phyloP scores from a whole-genome alignment of 2,797 vertebrate genomes.

The Botia kubotai region DNA sequence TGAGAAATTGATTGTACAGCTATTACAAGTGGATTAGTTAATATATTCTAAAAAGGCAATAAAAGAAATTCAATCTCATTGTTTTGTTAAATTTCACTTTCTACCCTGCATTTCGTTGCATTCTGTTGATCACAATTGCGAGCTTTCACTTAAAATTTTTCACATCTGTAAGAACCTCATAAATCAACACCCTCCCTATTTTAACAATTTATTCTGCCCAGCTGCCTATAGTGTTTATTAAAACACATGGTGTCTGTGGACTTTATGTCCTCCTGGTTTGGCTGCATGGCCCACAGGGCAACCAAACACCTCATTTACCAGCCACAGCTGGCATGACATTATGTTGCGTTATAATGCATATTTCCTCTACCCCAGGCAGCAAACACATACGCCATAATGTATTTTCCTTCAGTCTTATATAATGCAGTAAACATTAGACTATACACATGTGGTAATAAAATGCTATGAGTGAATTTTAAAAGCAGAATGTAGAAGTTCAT shows the following conservation, averaged over 20 bases:
- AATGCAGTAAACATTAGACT: neutral
- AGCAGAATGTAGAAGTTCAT: neutral
- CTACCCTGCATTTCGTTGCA: neutral
- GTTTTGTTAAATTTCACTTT: constrained; percentile 2
- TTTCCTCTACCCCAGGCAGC: constrained; percentile 31
- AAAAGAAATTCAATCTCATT: neutral
- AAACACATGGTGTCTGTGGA: constrained; percentile 32
- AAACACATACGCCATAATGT: constrained; percentile 16
- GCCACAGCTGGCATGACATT: constrained; percentile 34
- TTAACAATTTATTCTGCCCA: constrained; percentile 18
- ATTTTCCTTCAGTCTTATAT: constrained; percentile 24
- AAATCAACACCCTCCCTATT: constrained; percentile 9
- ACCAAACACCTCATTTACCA: constrained; percentile 30
- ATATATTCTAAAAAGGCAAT: neutral
- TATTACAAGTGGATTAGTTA: neutral
- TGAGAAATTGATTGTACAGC: neutral
- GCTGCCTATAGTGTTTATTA: constrained; percentile 35
- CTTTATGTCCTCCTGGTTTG: constrained; percentile 24
- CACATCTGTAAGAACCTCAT: constrained; percentile 26
- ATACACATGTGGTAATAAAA: constrained; percentile 23
- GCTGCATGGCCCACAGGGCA: constrained; percentile 2
- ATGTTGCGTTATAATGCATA: constrained; percentile 37
- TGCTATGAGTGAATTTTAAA: neutral
- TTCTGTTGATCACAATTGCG: neutral
- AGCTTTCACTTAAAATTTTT: constrained; percentile 25